phyloP scores from a whole-genome alignment of 2,113 vertebrate species.

The Charina bottae region DNA sequence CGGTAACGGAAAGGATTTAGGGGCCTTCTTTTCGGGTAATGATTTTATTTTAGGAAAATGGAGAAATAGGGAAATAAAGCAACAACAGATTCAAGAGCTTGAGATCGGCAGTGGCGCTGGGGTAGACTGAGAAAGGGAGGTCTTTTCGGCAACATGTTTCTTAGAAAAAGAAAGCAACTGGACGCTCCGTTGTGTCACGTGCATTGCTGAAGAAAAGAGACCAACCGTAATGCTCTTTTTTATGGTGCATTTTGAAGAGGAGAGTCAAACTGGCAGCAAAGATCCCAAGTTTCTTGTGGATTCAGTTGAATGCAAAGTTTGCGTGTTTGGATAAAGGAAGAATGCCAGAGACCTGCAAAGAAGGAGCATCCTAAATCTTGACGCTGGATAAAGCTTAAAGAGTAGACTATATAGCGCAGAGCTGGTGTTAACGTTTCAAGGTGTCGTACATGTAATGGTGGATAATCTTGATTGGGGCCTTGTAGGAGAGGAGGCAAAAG shows the following conservation, averaged over 20 bases:
- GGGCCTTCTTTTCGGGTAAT: neutral
- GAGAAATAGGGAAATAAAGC: neutral
- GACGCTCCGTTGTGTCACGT: neutral
- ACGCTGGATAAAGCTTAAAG: neutral
- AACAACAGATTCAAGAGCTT: neutral
- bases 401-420: neutral
- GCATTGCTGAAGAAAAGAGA: neutral
- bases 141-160: too few species aligned
- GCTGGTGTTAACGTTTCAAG: neutral
- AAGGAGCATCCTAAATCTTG: neutral
- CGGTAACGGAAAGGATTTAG: neutral
- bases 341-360: neutral
- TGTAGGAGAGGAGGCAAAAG: neutral
- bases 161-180: neutral
- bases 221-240: fast-evolving
- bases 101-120: too few species aligned
- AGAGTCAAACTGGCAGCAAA: neutral
- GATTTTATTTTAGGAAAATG: neutral
- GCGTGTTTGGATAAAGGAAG: neutral
- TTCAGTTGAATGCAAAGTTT: neutral
- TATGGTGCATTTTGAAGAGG: neutral
- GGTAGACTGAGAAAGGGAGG: neutral
- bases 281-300: neutral
- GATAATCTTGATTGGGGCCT: neutral
- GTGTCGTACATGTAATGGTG: neutral